Evolutionary conservation across 2,888 invertebrate species (phyloP).

Genomic region (Drosophila flavopinicola): DNA sequence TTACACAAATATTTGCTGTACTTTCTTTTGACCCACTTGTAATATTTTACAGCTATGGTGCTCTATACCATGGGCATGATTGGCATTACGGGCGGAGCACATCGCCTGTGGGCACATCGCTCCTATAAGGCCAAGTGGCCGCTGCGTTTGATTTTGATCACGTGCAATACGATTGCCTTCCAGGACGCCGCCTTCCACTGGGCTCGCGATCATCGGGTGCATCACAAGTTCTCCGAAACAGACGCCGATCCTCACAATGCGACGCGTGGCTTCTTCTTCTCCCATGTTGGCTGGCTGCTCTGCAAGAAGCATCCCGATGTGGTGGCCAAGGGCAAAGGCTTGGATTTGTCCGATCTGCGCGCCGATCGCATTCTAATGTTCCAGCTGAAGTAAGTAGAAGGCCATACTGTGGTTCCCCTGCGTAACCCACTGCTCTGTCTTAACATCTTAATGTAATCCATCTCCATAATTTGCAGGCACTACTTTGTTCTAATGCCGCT

Average conservation of each 20-base stretch:
- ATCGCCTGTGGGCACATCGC: constrained; percentile 97
- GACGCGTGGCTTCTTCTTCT: constrained; percentile 97
- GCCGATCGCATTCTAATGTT: constrained; percentile 92
- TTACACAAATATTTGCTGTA: background rate
- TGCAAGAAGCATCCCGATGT: constrained; percentile 96
- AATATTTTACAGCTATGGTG: constrained; percentile 87
- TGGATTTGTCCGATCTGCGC: constrained; percentile 93
- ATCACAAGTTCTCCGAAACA: constrained; percentile 96
- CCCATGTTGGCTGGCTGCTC: constrained; percentile 97
- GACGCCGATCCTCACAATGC: constrained; percentile 97
- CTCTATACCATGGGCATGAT: constrained; percentile 92
- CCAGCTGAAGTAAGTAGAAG: constrained; percentile 91
- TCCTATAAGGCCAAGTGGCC: constrained; percentile 98
- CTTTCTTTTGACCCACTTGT: background rate
- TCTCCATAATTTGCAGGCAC: constrained; percentile 85
- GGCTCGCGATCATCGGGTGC: constrained; percentile 92
- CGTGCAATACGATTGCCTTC: constrained; percentile 95
- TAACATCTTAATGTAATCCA: background rate
- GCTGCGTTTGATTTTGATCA: constrained; percentile 90
- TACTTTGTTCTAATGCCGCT: constrained; percentile 88
- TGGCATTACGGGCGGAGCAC: constrained; percentile 98
- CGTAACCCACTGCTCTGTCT: too few relatives aligned
- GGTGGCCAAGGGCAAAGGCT: constrained; percentile 91
- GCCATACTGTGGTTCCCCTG: background rate
- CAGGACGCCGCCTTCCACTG: constrained; percentile 92